Base-by-base conservation (phyloP, 2,888 invertebrate species). In the Cataglyphis cursor region DNA sequence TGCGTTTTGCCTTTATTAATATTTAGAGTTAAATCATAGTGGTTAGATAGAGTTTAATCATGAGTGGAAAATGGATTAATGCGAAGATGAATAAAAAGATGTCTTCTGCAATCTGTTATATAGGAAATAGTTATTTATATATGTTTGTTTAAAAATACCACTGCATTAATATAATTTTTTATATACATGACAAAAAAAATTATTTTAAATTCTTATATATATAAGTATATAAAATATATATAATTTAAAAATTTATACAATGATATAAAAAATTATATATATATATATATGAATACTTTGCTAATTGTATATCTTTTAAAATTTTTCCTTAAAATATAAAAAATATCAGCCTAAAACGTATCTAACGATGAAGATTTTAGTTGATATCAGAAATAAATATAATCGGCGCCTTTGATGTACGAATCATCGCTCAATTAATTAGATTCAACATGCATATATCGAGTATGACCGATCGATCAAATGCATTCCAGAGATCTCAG, bases 391-490 rank as follows among this genome's bases (percentile, higher is more conserved):
- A 74, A 38, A 41, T 44, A 24, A 35, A 35, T 35, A 48, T 24
- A 18, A 10, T 80, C 75, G 74, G 74, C 41, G 12, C 21, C 57
- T 70, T n/a, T 83, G 74, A 74, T 75, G 51, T 74, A 74, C 72
- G 51, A 64, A 74, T 83, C 68, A 44, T 73, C 78, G 21, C 48
- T 35, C 35, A 48, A 28, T 65, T 81, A 85, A 85, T 85, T 72
- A 75, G 28, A 62, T 28, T 28, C 48, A 35, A 28, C 38, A 31
- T 59, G 65, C 59, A 12, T 24, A 12, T 24, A 38, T 62, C 12
- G 24, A 65, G 38, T 44, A 62, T 81, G 81, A 81, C 81, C 64
- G 61, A 83, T 83, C 65, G 73, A 85, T 83, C 54, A 28, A 81
- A 24, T 61, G 66, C 9, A 1, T 24, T 41, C n/a, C 51, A 28